Percentiles rank a stretch among this genome's conserved stretches.
Evolutionary conservation across 53 echinoderm and acorn worm species (phyloP).

Genomic region (Stichopus horrens): DNA sequence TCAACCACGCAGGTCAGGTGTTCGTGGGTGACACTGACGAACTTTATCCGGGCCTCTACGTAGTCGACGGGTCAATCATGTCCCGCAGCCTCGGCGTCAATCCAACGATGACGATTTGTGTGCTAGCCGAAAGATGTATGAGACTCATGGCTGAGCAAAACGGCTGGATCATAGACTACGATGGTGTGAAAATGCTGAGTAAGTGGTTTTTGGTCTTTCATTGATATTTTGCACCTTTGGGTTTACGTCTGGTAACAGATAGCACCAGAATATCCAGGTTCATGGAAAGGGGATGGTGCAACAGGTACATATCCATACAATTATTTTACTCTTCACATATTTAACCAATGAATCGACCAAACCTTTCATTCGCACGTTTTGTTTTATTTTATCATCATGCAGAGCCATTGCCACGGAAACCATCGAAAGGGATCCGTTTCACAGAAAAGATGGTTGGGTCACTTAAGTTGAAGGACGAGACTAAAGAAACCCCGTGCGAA

Average conservation of each 20-base stretch:
- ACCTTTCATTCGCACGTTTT: no score
- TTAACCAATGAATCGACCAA: no score
- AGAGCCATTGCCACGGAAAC: slow-evolving; percentile 23
- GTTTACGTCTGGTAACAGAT: no score
- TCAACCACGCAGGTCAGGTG: slow-evolving; percentile 66
- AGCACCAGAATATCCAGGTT: no score
- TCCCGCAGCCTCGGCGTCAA: slow-evolving; percentile 71
- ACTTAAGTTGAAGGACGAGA: slow-evolving; percentile 30
- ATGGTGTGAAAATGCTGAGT: slow-evolving; percentile 53
- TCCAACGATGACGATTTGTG: slow-evolving; percentile 64
- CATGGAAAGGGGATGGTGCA: no score
- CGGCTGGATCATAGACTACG: slow-evolving; percentile 62
- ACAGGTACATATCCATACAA: no score
- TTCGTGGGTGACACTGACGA: slow-evolving; percentile 61
- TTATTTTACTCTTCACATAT: no score
- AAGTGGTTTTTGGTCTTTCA: slow-evolving; percentile 12
- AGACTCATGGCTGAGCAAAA: slow-evolving; percentile 58
- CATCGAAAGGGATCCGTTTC: slow-evolving; percentile 53
- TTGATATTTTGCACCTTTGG: no score
- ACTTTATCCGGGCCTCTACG: slow-evolving; percentile 65
- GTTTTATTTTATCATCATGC: not conserved
- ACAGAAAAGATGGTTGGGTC: slow-evolving; percentile 68
- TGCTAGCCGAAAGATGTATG: slow-evolving; percentile 70
- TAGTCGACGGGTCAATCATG: slow-evolving; percentile 68
- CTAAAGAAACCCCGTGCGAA: slow-evolving; percentile 37